Evolutionary conservation across 1,140 invertebrate species (phyloP).

Genomic region (Anastrepha ludens): DNA sequence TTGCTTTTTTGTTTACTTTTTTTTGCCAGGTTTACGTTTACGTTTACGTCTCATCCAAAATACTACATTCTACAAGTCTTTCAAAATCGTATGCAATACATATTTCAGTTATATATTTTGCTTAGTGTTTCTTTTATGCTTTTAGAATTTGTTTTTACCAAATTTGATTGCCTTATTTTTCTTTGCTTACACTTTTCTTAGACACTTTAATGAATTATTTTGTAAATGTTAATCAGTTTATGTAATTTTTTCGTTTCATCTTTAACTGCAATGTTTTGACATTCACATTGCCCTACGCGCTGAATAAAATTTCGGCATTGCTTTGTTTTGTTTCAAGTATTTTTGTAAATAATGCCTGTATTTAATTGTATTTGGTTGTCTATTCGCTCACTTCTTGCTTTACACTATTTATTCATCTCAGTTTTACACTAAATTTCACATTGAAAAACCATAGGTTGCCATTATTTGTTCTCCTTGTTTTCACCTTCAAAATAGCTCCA

Average conservation of each 20-base stretch:
- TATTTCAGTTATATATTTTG: background rate
- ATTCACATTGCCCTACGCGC: too few species aligned
- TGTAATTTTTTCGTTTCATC: background rate
- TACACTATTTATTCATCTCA: slow-evolving; percentile 1
- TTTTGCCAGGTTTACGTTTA: slow-evolving; percentile 11
- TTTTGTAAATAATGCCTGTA: slow-evolving; percentile 49
- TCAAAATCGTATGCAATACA: background rate
- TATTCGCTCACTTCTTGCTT: background rate
- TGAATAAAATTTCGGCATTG: background rate
- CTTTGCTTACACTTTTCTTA: background rate
- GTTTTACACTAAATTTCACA: slow-evolving; percentile 22
- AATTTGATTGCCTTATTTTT: slow-evolving; percentile 35
- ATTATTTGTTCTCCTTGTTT: slow-evolving; percentile 43
- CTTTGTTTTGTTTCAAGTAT: background rate
- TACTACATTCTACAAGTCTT: slow-evolving; percentile 48
- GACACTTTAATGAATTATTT: background rate
- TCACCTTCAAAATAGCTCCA: background rate
- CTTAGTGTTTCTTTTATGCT: slow-evolving; percentile 23
- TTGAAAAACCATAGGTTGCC: slow-evolving; percentile 57
- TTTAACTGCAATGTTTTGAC: background rate
- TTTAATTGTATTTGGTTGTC: slow-evolving; percentile 50
- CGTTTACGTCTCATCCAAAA: background rate
- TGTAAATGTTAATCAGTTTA: background rate
- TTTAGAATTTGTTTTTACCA: slow-evolving; percentile 43
- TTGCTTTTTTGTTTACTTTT: slow-evolving; percentile 38